Evolutionary conservation across 2,888 invertebrate species (phyloP), one percentile per base, ranked within the genome.

Genomic region (Spatulosminthurus flaviceps): DNA sequence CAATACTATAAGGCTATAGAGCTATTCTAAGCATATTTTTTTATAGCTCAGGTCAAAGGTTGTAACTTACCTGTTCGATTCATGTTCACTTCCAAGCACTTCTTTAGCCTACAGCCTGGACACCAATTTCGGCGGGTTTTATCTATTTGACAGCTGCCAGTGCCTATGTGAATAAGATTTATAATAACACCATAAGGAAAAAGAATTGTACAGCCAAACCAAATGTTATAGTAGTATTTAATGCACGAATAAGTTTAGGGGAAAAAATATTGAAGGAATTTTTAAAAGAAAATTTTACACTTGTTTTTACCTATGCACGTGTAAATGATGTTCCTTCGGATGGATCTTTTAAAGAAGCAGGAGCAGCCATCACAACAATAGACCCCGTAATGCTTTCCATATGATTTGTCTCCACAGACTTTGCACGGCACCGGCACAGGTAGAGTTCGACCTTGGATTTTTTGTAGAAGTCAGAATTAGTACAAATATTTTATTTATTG

Each of bases 281-380:
- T n/a, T n/a, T n/a, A n/a, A n/a, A n/a, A 34, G 34, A 34, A 34
- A 34, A 34, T 34, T 34, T n/a, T n/a, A n/a, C 16, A 26, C 1
- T 64, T n/a, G 16, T 21, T 88, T 90, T 89, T 88, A 93, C 93
- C 92, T 83, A 94, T 94, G 87, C 95, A 95, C 29, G 91, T 90
- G 87, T 94, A 95, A 24, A 90, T 87, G 73, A 92, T 92, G 66
- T 91, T 91, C 81, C 92, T 91, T 67, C 95, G 89, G 69, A 95
- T 91, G 83, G 93, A 93, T 84, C 95, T 89, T 87, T 95, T 95
- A 88, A 95, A 95, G 88, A 95, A 95, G 86, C 95, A 95, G 74
- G 94, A 94, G 87, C 95, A 95, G 0, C 95, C 95, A 86, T 95
- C 95, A 87, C 95, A 95, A 86, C 94, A 94, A 87, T 91, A 92